phyloP scores from a whole-genome alignment of 2,113 vertebrate genomes.

The Colossoma macropomum region DNA sequence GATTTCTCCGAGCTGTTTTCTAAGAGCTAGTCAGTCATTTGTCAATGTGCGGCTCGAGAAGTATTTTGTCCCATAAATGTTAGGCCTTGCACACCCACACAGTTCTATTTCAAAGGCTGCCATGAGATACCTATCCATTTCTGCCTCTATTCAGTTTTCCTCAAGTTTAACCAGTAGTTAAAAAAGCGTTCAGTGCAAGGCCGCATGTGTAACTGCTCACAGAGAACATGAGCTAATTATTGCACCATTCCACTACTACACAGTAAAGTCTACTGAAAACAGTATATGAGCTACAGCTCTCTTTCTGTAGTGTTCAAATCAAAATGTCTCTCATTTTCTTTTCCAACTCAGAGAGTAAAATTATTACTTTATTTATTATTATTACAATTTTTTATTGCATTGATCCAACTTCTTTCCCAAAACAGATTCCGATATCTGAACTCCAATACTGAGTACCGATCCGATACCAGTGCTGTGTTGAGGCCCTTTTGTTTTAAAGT shows the following conservation, averaged over 20 bases:
- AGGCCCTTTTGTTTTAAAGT: no score
- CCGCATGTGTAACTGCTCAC: neutral
- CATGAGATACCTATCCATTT: conserved; percentile 49
- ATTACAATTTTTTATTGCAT: neutral
- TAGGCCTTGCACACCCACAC: conserved; percentile 55
- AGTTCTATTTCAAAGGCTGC: conserved; percentile 70
- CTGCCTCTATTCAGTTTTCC: neutral
- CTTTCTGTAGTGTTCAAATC: neutral
- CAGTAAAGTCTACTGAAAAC: neutral
- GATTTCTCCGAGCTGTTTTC: conserved; percentile 9
- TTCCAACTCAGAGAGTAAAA: neutral
- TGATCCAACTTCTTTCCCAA: neutral
- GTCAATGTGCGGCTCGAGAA: conserved; percentile 72
- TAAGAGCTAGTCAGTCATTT: conserved; percentile 68
- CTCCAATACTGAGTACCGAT: no score
- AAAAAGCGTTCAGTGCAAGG: neutral
- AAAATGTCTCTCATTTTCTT: neutral
- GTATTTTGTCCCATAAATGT: conserved; percentile 67
- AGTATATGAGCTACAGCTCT: neutral
- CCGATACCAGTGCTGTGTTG: no score
- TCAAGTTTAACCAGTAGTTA: conserved; percentile 3
- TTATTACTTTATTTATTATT: no score
- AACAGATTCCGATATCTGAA: neutral
- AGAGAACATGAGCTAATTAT: neutral
- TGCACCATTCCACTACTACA: neutral